Conservation (phyloP, 2,888 invertebrate genomes). For the Hypena proboscidalis region DNA sequence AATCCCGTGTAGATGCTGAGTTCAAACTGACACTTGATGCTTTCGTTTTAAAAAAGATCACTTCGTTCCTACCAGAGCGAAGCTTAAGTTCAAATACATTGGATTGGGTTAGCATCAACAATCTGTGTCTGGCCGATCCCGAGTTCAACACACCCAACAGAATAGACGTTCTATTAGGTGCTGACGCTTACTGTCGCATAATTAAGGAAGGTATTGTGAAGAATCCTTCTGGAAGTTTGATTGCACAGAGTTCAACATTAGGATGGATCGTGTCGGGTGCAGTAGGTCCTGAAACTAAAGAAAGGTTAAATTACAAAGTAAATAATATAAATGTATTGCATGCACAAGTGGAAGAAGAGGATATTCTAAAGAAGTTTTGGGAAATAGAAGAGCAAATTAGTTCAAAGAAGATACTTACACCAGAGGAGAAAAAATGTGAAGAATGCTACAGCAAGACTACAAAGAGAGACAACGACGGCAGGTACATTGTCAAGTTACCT, state of each 20-base stretch:
- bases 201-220: constrained; percentile 16
- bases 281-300: background rate
- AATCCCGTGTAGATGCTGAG: background rate
- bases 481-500: too few species aligned
- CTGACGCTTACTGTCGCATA: constrained; percentile 28
- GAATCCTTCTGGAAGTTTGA: constrained; percentile 4
- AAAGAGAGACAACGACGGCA: too few species aligned
- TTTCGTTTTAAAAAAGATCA: background rate
- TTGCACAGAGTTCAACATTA: constrained; percentile 23
- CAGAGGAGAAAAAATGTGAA: constrained; percentile 21
- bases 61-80: background rate
- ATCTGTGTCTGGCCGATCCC: background rate
- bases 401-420: constrained; percentile 13
- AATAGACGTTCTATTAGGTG: too few species aligned
- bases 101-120: background rate
- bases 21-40: background rate
- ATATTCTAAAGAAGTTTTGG: constrained; percentile 26
- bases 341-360: constrained; percentile 7
- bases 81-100: background rate
- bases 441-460: constrained; percentile 1
- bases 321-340: background rate
- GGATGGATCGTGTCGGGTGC: constrained; percentile 33
- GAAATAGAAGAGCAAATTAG: constrained; percentile 24
- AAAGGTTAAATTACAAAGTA: background rate
- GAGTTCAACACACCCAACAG: constrained; percentile 1